phyloP scores from a whole-genome alignment of 2,113 vertebrate genomes.

The Willisornis vidua region DNA sequence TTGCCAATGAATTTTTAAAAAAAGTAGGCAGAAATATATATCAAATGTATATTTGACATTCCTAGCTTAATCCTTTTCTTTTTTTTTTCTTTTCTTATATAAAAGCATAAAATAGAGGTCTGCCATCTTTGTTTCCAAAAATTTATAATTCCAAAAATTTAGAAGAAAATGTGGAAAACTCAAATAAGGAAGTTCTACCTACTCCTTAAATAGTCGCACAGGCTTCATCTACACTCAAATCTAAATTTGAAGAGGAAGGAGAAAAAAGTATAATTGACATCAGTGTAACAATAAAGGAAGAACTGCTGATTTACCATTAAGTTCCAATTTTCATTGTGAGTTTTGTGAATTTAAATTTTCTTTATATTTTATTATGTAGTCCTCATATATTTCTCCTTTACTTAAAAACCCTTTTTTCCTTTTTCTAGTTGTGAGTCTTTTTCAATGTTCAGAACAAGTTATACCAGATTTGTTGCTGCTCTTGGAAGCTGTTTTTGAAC shows the following conservation, averaged over 20 bases:
- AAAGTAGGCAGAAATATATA: neutral
- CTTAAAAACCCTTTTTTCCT: neutral
- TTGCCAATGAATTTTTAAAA: neutral
- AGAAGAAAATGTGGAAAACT: neutral
- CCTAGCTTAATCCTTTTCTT: neutral
- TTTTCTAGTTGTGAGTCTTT: neutral
- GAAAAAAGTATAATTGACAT: neutral
- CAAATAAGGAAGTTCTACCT: neutral
- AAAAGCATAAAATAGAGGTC: neutral
- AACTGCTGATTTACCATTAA: neutral
- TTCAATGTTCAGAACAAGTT: neutral
- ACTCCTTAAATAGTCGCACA: neutral
- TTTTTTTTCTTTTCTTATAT: neutral
- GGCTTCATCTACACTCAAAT: neutral
- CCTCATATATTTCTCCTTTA: neutral
- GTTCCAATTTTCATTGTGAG: neutral
- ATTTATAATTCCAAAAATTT: neutral
- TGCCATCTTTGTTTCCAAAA: neutral
- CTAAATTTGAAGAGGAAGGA: neutral
- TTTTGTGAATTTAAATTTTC: neutral
- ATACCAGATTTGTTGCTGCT: neutral
- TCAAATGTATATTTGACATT: neutral
- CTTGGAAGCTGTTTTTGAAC: neutral
- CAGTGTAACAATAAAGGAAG: neutral
- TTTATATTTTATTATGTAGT: neutral